Conservation (phyloP, 1,140 invertebrate genomes). For the Tetranychus cinnabarinus region DNA sequence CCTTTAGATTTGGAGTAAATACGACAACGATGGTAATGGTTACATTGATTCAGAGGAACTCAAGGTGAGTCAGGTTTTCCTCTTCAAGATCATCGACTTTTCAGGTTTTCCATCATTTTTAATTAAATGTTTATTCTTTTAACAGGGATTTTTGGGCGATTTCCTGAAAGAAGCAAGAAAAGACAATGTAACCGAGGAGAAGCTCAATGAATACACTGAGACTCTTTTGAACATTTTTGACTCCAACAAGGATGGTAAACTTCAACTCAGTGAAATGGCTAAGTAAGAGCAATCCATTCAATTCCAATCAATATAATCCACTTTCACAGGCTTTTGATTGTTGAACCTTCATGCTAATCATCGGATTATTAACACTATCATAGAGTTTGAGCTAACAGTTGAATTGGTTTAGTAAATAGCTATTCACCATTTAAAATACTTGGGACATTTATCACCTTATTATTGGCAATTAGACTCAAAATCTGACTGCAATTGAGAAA, state of each 20-base stretch:
- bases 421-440: no score
- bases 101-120: no score
- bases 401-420: no score
- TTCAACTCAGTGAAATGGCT: slow-evolving; percentile 27
- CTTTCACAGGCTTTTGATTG: background rate
- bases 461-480: no score
- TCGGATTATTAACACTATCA: no score
- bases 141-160: slow-evolving; percentile 63
- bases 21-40: slow-evolving; percentile 23
- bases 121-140: background rate
- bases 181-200: slow-evolving; percentile 18
- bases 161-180: slow-evolving; percentile 28
- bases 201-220: slow-evolving; percentile 22
- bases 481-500: no score
- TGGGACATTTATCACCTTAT: no score
- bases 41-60: slow-evolving; percentile 26
- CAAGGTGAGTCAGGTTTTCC: slow-evolving; percentile 12
- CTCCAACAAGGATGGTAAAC: slow-evolving; percentile 24
- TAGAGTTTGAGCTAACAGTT: no score
- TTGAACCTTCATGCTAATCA: no score
- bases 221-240: slow-evolving; percentile 26
- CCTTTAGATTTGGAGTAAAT: slow-evolving; percentile 23
- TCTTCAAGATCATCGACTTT: no score
- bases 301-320: background rate
- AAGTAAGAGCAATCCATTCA: slow-evolving; percentile 19